Percentiles rank a stretch among this genome's conserved stretches.
Conservation (phyloP, 2,797 vertebrate species). For the Thunnus albacares region DNA sequence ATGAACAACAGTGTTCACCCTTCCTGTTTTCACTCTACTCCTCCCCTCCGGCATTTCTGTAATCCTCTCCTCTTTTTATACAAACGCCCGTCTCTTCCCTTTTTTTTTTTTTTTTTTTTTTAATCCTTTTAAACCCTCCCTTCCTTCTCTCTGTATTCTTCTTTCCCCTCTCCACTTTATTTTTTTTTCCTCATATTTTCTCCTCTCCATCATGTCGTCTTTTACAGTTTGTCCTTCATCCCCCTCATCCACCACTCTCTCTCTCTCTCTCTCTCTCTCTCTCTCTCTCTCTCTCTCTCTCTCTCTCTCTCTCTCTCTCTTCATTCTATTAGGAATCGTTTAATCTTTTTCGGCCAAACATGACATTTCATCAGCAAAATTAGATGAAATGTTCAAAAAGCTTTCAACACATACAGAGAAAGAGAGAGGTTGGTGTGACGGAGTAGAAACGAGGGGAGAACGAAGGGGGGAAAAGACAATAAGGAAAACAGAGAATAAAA, state of each 20-base stretch:
- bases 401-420: background rate
- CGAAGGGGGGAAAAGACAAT: background rate
- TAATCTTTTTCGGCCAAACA: background rate
- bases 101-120: background rate
- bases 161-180: too few species aligned
- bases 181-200: background rate
- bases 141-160: background rate
- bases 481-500: too few species aligned
- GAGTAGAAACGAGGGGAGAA: background rate
- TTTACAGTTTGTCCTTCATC: background rate
- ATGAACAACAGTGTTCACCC: too few species aligned
- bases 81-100: too few species aligned
- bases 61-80: background rate
- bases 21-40: background rate
- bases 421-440: too few species aligned
- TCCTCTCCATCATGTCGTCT: background rate
- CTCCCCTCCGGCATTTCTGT: background rate
- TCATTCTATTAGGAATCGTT: too few species aligned
- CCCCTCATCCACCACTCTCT: too few species aligned
- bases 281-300: background rate
- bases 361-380: background rate
- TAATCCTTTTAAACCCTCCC: slow-evolving; percentile 3
- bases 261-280: background rate
- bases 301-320: background rate
- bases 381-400: background rate